phyloP scores from a whole-genome alignment of 2,888 invertebrate genomes.

The Drosophila picticornis region DNA sequence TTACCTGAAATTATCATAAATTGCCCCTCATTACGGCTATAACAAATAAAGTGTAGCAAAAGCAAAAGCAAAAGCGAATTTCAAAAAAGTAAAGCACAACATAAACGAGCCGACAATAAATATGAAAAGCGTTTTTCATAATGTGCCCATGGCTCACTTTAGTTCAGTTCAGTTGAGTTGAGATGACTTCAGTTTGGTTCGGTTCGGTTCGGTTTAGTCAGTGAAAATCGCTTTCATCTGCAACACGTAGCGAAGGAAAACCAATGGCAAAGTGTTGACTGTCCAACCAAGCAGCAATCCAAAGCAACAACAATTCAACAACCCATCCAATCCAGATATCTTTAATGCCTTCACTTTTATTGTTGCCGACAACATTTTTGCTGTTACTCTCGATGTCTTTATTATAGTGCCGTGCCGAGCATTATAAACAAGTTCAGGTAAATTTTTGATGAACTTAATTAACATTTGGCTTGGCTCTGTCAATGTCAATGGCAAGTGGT shows the following conservation, averaged over 20 bases:
- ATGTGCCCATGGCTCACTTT: constrained; percentile 16
- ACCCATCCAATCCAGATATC: constrained; percentile 26
- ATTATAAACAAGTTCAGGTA: constrained; percentile 34
- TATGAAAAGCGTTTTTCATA: constrained; percentile 71
- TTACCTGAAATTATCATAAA: constrained; percentile 74
- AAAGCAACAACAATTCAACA: constrained; percentile 3
- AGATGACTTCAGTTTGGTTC: constrained; percentile 18
- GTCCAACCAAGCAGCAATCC: constrained; percentile 14
- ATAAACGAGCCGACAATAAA: constrained; percentile 68
- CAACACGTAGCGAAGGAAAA: constrained; percentile 41
- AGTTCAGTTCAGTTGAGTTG: constrained; percentile 25
- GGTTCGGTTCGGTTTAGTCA: constrained; percentile 32
- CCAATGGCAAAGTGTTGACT: constrained; percentile 36
- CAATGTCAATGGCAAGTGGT: constrained; percentile 70
- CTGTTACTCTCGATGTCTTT: constrained; percentile 58
- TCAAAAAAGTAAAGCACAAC: constrained; percentile 34
- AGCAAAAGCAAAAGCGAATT: constrained; percentile 21
- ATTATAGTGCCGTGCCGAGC: constrained; percentile 36
- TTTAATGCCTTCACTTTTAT: constrained; percentile 69
- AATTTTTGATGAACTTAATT: constrained; percentile 71
- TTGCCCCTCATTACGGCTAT: constrained; percentile 71
- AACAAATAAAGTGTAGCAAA: constrained; percentile 51
- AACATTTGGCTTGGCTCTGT: constrained; percentile 72
- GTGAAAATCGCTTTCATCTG: constrained; percentile 66
- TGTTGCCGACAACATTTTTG: constrained; percentile 56